phyloP scores from a whole-genome alignment of 2,113 vertebrate species.

The Phasianus colchicus region DNA sequence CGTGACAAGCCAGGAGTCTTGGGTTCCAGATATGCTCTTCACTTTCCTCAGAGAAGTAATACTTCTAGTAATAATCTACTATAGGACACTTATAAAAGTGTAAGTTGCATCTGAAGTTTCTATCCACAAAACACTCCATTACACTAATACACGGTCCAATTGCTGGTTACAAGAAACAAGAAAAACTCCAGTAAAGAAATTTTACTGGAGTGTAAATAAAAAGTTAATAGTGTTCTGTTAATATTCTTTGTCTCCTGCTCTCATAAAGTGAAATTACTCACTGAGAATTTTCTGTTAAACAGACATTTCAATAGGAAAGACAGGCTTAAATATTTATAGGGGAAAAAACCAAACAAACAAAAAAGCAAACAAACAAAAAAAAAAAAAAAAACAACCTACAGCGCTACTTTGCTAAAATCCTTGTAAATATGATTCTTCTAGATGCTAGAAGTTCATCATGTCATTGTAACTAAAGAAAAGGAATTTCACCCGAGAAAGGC shows the following conservation, averaged over 20 bases:
- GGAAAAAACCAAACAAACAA: neutral
- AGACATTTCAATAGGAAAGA: neutral
- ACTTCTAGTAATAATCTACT: neutral
- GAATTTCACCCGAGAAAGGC: neutral
- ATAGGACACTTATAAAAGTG: neutral
- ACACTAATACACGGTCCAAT: neutral
- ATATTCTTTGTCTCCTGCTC: neutral
- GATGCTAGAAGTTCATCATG: rapidly evolving
- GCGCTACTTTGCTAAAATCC: neutral
- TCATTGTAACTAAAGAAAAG: neutral
- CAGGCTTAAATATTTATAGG: neutral
- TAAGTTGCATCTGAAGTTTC: neutral
- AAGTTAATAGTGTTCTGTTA: neutral
- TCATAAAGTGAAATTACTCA: neutral
- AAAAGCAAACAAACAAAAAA: neutral
- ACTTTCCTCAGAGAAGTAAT: neutral
- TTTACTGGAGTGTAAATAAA: neutral
- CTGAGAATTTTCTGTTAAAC: neutral
- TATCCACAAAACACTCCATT: neutral
- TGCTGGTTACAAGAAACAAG: neutral
- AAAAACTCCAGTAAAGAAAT: neutral
- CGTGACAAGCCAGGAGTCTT: neutral
- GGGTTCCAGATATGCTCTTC: neutral
- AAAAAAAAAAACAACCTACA: neutral
- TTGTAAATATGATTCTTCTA: neutral